Conservation (phyloP, 2,113 vertebrate genomes). For the Perca schrenkii region DNA sequence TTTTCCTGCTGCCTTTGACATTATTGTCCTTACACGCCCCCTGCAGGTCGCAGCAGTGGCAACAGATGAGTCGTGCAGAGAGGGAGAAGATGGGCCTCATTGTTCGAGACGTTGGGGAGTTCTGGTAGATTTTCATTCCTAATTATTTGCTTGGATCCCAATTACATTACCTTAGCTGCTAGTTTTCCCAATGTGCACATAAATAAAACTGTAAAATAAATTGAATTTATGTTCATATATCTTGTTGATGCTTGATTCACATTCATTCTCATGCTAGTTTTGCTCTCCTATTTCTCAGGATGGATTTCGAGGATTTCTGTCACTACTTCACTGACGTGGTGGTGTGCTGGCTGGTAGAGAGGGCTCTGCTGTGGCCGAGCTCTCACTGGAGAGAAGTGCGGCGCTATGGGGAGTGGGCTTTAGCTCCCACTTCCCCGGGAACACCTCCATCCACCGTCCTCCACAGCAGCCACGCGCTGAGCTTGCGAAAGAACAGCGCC, state of each 20-base stretch:
- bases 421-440: slow-evolving; percentile 25
- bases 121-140: slow-evolving; percentile 78
- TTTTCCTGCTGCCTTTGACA: neutral
- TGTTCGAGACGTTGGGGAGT: slow-evolving; percentile 86
- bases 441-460: neutral
- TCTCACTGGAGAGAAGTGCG: slow-evolving; percentile 83
- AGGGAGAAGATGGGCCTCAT: slow-evolving; percentile 85
- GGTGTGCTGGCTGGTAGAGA: slow-evolving; percentile 83
- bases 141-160: neutral
- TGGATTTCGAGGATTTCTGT: slow-evolving; percentile 88
- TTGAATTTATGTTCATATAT: neutral
- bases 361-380: slow-evolving; percentile 76
- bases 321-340: slow-evolving; percentile 87
- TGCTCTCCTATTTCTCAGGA: slow-evolving; percentile 74
- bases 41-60: slow-evolving; percentile 86
- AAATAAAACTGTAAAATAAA: too few species aligned
- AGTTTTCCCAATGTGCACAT: too few species aligned
- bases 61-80: slow-evolving; percentile 79
- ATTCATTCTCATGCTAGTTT: neutral
- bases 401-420: slow-evolving; percentile 79
- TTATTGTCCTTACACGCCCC: slow-evolving; percentile 25
- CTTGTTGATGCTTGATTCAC: neutral
- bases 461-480: slow-evolving; percentile 6
- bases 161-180: neutral
- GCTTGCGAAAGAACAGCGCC: neutral